phyloP scores from a whole-genome alignment of 2,113 vertebrate species.

The Oncorhynchus clarkii region DNA sequence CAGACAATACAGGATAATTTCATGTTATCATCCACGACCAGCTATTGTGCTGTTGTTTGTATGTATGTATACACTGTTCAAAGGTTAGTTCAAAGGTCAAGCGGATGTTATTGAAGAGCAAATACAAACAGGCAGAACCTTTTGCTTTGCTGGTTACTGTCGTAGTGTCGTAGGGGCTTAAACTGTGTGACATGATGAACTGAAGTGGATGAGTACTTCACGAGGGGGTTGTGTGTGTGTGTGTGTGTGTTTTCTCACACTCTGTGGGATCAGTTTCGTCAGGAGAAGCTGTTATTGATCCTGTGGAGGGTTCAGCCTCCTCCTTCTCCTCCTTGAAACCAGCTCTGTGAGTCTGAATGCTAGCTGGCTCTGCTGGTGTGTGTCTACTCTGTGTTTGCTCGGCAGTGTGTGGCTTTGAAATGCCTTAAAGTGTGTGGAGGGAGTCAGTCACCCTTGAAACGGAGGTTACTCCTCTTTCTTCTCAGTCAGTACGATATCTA shows the following conservation, averaged over 20 bases:
- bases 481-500: not conserved
- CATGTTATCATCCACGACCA: too few species aligned
- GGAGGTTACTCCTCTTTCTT: not conserved
- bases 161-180: not conserved
- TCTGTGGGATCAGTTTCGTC: not conserved
- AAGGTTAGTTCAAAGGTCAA: not conserved
- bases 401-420: conserved; percentile 1
- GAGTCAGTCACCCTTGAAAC: not conserved
- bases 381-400: not conserved
- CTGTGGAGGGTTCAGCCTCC: not conserved
- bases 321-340: not conserved
- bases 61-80: not conserved
- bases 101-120: not conserved
- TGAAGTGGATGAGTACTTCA: not conserved
- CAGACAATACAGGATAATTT: too few species aligned
- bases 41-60: not conserved
- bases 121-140: not conserved
- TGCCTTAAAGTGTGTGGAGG: not conserved
- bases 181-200: not conserved
- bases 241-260: not conserved
- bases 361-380: not conserved
- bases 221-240: not conserved
- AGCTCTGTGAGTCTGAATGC: not conserved
- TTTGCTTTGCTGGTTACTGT: not conserved
- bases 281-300: conserved; percentile 2